phyloP scores from a whole-genome alignment of 2,888 invertebrate species.

The Netelia inedita region DNA sequence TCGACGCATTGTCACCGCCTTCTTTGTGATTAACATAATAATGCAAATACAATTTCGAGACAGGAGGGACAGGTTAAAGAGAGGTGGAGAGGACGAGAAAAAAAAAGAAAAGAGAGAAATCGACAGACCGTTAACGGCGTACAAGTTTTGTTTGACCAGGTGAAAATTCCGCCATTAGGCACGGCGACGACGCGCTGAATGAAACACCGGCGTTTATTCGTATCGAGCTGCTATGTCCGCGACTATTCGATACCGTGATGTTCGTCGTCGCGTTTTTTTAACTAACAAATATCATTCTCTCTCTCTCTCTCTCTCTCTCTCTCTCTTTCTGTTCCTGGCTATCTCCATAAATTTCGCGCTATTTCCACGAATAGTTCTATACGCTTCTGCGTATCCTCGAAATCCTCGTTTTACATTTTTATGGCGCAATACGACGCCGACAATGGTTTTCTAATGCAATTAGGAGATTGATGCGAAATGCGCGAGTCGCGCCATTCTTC shows the following conservation, averaged over 20 bases:
- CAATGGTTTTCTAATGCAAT: conserved; percentile 83
- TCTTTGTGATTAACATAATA: conserved; percentile 84
- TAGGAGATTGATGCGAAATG: conserved; percentile 79
- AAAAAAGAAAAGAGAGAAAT: conserved; percentile 6
- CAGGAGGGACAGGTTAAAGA: conserved; percentile 47
- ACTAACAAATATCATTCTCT: neutral
- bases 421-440: conserved; percentile 67
- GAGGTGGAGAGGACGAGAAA: conserved; percentile 21
- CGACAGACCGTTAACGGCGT: conserved; percentile 68
- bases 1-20: conserved; percentile 83
- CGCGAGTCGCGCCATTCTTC: conserved; percentile 54
- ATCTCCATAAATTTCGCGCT: neutral
- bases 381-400: neutral
- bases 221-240: conserved; percentile 1
- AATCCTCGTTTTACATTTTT: conserved; percentile 49
- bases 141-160: conserved; percentile 83
- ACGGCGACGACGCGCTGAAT: conserved; percentile 49
- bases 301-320: neutral
- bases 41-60: conserved; percentile 84
- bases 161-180: conserved; percentile 81
- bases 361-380: neutral
- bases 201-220: conserved; percentile 32
- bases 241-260: neutral
- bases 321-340: conserved; percentile 1
- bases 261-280: conserved; percentile 7